Evolutionary conservation across 2,113 vertebrate genomes (phyloP).

Genomic region (Salminus brasiliensis): DNA sequence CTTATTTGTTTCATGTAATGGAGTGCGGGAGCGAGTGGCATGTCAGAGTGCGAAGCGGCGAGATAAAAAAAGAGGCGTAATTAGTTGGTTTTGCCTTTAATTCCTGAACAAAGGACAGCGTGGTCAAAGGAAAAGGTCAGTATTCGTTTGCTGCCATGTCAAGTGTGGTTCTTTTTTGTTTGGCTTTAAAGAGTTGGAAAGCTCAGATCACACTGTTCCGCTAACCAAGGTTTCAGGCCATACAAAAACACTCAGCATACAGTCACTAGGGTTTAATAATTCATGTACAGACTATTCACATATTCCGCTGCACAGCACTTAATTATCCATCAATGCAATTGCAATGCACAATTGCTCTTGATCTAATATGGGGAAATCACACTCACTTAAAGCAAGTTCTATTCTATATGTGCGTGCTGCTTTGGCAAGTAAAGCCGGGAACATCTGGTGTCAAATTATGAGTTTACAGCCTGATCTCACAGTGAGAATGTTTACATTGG

Average conservation of each 20-base stretch:
- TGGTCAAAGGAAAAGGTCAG: constrained; percentile 7
- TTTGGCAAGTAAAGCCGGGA: background rate
- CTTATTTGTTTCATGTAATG: constrained; percentile 45
- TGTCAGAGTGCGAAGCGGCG: background rate
- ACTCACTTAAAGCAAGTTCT: constrained; percentile 10
- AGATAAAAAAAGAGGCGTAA: background rate
- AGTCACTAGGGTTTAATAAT: constrained; percentile 11
- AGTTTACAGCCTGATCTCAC: no score
- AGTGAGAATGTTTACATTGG: no score
- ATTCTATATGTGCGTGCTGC: constrained; percentile 13
- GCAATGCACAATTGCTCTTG: constrained; percentile 31
- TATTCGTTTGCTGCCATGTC: constrained; percentile 9
- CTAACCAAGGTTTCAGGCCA: background rate
- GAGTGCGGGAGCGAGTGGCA: constrained; percentile 15
- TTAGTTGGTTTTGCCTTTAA: constrained; percentile 11
- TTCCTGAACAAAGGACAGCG: constrained; percentile 1
- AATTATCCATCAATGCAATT: constrained; percentile 40
- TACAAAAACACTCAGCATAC: background rate
- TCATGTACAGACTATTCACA: background rate
- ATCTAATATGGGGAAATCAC: constrained; percentile 14
- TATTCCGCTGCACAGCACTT: constrained; percentile 29
- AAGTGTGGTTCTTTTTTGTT: constrained; percentile 1
- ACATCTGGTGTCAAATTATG: background rate
- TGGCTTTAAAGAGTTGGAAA: constrained; percentile 15
- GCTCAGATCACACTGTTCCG: constrained; percentile 1